Conservation (phyloP, 2,888 invertebrate species). For the Agrilus biguttatus region DNA sequence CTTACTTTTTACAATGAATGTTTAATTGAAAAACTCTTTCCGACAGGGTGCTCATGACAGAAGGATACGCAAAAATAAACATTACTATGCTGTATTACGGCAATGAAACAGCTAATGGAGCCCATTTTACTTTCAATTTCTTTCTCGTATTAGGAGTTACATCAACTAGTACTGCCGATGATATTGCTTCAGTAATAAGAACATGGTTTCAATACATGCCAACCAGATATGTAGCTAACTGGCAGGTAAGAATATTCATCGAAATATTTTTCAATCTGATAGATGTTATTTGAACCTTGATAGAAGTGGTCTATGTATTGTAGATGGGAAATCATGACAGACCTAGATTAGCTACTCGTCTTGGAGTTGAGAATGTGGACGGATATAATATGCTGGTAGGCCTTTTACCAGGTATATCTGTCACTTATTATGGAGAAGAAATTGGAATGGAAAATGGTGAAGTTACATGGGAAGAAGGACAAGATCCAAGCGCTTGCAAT, state of each 20-base stretch:
- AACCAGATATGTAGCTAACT: constrained; percentile 46
- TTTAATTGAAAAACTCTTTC: too few relatives aligned
- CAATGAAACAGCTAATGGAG: constrained; percentile 34
- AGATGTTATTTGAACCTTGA: neutral
- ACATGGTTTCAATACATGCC: constrained; percentile 52
- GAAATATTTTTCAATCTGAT: neutral
- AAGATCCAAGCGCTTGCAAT: constrained; percentile 43
- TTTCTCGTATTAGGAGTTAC: constrained; percentile 47
- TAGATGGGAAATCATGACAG: constrained; percentile 67
- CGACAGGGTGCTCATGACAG: constrained; percentile 56
- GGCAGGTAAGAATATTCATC: constrained; percentile 49
- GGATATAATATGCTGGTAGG: constrained; percentile 73
- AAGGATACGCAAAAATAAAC: constrained; percentile 50
- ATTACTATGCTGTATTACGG: constrained; percentile 52
- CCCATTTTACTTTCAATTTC: constrained; percentile 71
- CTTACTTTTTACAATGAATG: too few relatives aligned
- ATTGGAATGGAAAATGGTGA: constrained; percentile 51
- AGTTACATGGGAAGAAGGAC: constrained; percentile 33
- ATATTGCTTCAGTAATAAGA: constrained; percentile 46
- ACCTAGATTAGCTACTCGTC: constrained; percentile 52
- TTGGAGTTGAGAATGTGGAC: constrained; percentile 52
- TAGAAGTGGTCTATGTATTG: constrained; percentile 7
- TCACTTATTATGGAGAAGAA: constrained; percentile 81
- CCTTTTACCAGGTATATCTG: constrained; percentile 69
- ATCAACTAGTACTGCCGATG: constrained; percentile 40